Evolutionary conservation across 2,797 vertebrate genomes (phyloP).

Genomic region (Emys orbicularis): DNA sequence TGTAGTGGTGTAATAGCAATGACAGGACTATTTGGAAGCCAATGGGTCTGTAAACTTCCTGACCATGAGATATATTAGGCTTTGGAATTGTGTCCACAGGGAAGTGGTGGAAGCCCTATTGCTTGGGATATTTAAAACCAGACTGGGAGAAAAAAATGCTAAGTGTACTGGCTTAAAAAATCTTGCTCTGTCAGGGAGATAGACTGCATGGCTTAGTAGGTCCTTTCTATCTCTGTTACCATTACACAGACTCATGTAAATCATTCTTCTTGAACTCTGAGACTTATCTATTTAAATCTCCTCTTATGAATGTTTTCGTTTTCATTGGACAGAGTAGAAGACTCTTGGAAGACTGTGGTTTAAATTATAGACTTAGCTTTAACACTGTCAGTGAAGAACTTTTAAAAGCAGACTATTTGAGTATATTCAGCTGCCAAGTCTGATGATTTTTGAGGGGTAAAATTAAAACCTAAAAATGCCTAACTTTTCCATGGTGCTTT

Average conservation of each 20-base stretch:
- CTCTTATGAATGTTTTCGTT: not conserved
- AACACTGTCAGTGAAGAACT: not conserved
- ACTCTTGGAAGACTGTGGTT: not conserved
- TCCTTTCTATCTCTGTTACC: constrained; percentile 16
- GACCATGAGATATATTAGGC: constrained; percentile 44
- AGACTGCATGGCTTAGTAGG: not conserved
- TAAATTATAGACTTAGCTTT: constrained; percentile 21
- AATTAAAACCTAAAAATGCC: not conserved
- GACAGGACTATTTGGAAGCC: constrained; percentile 36
- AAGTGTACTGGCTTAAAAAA: not conserved
- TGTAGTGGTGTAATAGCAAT: not conserved
- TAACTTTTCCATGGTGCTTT: not conserved
- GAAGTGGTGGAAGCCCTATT: not conserved
- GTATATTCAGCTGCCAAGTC: not conserved
- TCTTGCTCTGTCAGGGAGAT: not conserved
- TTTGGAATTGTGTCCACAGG: constrained; percentile 7
- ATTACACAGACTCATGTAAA: too few relatives aligned
- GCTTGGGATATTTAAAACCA: constrained; percentile 26
- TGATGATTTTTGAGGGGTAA: constrained; percentile 11
- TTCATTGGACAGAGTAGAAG: not conserved
- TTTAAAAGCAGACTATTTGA: not conserved
- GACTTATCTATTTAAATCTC: not conserved
- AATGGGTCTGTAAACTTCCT: constrained; percentile 42
- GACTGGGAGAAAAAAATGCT: not conserved
- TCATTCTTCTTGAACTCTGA: not conserved